phyloP scores from a whole-genome alignment of 2,888 invertebrate genomes.

The Phengaris alcon region DNA sequence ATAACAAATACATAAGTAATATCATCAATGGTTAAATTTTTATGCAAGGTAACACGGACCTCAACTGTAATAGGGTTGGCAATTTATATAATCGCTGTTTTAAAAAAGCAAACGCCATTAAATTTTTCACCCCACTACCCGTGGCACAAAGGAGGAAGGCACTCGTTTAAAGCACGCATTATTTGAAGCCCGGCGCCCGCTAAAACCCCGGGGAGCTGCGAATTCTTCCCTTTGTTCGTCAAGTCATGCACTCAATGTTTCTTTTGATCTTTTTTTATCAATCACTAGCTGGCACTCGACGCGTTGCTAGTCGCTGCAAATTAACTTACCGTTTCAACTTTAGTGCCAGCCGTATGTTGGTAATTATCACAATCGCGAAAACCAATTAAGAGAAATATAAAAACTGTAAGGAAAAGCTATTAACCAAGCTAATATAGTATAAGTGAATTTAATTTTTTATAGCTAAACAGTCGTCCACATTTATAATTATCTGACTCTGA shows the following conservation, averaged over 20 bases:
- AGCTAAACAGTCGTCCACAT: too few species aligned
- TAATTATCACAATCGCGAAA: background rate
- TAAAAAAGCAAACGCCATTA: constrained; percentile 14
- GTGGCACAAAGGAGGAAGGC: constrained; percentile 7
- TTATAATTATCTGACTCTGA: too few species aligned
- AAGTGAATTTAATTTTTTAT: too few species aligned
- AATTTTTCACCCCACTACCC: constrained; percentile 9
- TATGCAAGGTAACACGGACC: background rate
- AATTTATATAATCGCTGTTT: background rate
- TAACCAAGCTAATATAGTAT: too few species aligned
- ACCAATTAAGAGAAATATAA: too few species aligned
- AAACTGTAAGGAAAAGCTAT: too few species aligned
- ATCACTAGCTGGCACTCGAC: constrained; percentile 6
- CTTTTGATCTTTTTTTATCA: constrained; percentile 20
- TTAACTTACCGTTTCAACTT: background rate
- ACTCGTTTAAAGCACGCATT: constrained; percentile 20
- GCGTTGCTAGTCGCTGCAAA: background rate
- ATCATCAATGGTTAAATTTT: too few species aligned
- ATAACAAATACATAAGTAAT: too few species aligned
- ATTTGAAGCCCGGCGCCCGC: background rate
- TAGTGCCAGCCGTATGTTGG: background rate
- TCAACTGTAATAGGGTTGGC: background rate
- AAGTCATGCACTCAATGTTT: constrained; percentile 15
- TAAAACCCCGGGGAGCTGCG: background rate
- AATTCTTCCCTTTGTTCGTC: constrained; percentile 6